phyloP scores from a whole-genome alignment of 2,113 vertebrate genomes.

The Lepus americanus region DNA sequence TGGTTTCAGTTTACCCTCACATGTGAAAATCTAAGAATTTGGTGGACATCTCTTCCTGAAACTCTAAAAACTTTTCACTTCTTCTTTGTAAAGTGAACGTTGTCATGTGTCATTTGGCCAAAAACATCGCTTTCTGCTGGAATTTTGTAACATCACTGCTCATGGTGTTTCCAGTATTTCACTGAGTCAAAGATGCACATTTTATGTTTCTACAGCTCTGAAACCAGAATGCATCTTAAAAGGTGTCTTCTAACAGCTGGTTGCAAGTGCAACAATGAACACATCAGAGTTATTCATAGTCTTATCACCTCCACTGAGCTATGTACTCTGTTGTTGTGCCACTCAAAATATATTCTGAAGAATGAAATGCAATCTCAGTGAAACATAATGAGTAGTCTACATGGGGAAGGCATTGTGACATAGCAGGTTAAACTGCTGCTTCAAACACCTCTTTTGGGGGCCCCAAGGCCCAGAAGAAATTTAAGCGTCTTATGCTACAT shows the following conservation, averaged over 20 bases:
- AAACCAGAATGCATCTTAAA: neutral
- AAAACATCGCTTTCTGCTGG: neutral
- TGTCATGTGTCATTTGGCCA: neutral
- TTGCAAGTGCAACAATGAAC: neutral
- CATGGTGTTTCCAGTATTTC: neutral
- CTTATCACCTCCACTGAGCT: accelerated
- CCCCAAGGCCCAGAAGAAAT: slow-evolving; percentile 99
- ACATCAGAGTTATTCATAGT: neutral
- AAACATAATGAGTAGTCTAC: neutral
- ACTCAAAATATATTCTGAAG: neutral
- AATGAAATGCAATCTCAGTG: neutral
- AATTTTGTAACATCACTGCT: neutral
- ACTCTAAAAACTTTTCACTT: neutral
- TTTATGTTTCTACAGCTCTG: neutral
- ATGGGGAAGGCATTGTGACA: no score
- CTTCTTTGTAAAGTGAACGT: neutral
- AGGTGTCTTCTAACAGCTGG: neutral
- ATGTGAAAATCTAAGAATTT: slow-evolving; percentile 1
- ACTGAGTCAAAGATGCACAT: neutral
- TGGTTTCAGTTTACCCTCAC: neutral
- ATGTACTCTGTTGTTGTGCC: accelerated
- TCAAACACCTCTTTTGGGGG: slow-evolving; percentile 79
- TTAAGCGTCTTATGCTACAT: slow-evolving; percentile 96
- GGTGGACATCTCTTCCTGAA: neutral
- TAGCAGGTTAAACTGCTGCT: no score